A percentile compares a stretch with the other conserved stretches of the same genome.
Evolutionary conservation across 2,113 vertebrate species (phyloP).

Genomic region (Salvelinus alpinus): DNA sequence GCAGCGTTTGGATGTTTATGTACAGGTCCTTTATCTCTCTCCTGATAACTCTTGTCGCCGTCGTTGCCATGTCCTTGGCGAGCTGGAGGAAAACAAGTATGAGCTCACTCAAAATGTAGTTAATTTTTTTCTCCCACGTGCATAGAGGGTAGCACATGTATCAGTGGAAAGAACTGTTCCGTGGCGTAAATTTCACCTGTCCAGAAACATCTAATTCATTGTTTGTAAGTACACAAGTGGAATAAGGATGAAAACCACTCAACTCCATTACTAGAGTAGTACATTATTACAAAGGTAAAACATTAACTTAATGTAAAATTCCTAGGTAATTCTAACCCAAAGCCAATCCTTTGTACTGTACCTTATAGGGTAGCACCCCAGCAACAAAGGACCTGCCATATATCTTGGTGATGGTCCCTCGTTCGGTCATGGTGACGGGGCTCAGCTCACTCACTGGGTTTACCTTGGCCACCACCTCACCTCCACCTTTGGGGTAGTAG

Average conservation of each 20-base stretch:
- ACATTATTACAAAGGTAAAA: no score
- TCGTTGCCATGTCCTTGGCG: conserved; percentile 90
- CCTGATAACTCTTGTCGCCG: conserved; percentile 89
- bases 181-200: no score
- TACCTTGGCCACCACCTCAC: conserved; percentile 83
- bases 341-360: conserved; percentile 44
- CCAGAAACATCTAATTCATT: no score
- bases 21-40: conserved; percentile 93
- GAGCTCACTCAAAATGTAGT: no score
- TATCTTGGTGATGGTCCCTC: conserved; percentile 92
- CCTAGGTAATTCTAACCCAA: not conserved
- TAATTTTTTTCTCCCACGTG: no score
- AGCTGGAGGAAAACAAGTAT: conserved; percentile 69
- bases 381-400: conserved; percentile 92
- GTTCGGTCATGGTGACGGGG: conserved; percentile 84
- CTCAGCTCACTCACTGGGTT: conserved; percentile 86
- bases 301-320: not conserved
- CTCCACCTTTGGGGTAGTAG: conserved; percentile 95
- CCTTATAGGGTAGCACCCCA: conserved; percentile 90
- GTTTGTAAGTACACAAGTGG: no score
- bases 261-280: no score
- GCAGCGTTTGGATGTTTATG: conserved; percentile 86
- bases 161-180: no score
- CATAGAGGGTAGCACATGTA: no score
- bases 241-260: no score